Evolutionary conservation across 2,888 invertebrate species (phyloP).

Genomic region (Nasonia oneida): DNA sequence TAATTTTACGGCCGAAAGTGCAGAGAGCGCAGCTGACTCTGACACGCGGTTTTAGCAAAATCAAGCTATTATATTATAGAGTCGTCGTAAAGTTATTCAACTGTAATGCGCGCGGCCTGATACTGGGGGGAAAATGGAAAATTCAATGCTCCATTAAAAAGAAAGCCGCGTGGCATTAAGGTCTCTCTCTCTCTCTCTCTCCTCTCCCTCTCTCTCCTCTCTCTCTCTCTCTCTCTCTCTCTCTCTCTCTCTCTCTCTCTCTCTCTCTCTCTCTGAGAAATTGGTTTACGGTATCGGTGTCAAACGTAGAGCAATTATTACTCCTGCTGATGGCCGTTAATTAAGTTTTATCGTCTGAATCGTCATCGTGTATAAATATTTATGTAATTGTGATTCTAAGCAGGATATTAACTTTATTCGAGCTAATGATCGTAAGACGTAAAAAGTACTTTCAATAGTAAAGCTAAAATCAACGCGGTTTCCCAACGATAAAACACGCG

Average conservation of each 20-base stretch:
- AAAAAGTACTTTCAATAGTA: background rate
- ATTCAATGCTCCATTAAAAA: conserved; percentile 23
- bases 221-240: background rate
- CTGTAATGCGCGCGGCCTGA: conserved; percentile 11
- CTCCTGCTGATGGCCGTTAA: background rate
- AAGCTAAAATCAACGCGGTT: background rate
- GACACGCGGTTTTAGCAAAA: conserved; percentile 47
- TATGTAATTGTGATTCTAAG: background rate
- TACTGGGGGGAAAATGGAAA: conserved; percentile 8
- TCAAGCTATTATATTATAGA: conserved; percentile 40
- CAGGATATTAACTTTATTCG: background rate
- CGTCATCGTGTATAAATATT: background rate
- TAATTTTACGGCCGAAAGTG: conserved; percentile 42
- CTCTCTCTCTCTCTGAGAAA: background rate
- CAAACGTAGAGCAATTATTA: background rate
- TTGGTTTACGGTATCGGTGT: background rate
- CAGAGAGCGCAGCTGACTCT: background rate
- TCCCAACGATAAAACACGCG: background rate
- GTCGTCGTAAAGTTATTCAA: conserved; percentile 48
- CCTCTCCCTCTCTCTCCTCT: background rate
- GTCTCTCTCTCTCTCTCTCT: background rate
- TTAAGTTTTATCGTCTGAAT: background rate
- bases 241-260: background rate
- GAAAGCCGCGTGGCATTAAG: background rate
- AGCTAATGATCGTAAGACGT: too few species aligned